Conservation (phyloP, 2,888 invertebrate species). For the Temnothorax ravouxi region DNA sequence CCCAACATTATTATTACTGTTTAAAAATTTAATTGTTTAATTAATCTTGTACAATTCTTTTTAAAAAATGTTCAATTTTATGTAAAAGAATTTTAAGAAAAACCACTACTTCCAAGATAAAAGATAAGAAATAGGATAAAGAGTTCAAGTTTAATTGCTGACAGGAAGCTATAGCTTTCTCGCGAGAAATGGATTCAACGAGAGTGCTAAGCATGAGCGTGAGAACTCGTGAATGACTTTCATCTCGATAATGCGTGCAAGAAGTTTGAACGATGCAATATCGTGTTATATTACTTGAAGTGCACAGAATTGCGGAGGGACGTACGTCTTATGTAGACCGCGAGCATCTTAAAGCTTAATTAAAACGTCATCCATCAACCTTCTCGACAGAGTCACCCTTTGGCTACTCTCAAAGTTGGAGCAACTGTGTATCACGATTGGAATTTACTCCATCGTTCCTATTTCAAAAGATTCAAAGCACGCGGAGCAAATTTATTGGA, state of each 20-base stretch:
- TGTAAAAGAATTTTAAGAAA: neutral
- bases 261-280: conserved; percentile 66
- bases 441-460: neutral
- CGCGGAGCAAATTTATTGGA: neutral
- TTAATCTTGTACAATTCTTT: neutral
- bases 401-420: conserved; percentile 11
- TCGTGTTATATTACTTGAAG: conserved; percentile 68
- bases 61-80: neutral
- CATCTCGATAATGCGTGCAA: conserved; percentile 75
- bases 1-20: neutral
- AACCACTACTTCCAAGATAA: neutral
- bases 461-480: conserved; percentile 19
- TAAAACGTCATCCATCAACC: conserved; percentile 52
- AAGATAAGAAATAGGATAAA: neutral
- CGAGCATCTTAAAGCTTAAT: conserved; percentile 41
- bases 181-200: neutral
- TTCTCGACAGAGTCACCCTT: neutral
- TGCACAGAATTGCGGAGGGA: conserved; percentile 25
- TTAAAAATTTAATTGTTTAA: neutral
- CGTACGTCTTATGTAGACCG: conserved; percentile 40
- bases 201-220: neutral
- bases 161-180: neutral
- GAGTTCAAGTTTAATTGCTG: conserved; percentile 3
- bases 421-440: neutral
- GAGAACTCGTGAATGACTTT: conserved; percentile 61